These are phyloP conservation scores for Elgaria multicarinata DNA, from an alignment of 2,113 vertebrate species.

Conservation along the genomic window DNA sequence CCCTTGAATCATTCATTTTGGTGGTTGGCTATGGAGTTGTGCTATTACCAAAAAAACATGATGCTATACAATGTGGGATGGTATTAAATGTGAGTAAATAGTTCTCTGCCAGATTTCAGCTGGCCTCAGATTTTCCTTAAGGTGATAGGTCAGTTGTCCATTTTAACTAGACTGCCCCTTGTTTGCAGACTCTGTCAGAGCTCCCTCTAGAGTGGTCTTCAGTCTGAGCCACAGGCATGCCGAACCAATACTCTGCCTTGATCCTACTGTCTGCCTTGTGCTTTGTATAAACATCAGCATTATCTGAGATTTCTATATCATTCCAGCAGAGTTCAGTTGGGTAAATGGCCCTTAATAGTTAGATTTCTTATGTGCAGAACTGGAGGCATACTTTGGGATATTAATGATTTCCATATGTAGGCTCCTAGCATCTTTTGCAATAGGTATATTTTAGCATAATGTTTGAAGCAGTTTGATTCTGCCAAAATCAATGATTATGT, in stretches of 20 bases:
- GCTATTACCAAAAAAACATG: neutral
- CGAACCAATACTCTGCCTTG: neutral
- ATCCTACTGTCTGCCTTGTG: neutral
- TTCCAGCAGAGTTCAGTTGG: neutral
- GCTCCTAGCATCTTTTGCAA: neutral
- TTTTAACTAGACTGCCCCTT: neutral
- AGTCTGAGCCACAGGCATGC: neutral
- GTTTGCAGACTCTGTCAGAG: neutral
- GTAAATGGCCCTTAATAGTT: neutral
- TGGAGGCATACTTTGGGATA: neutral
- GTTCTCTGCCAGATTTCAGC: neutral
- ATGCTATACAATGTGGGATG: neutral
- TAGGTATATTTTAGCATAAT: neutral
- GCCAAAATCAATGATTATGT: neutral
- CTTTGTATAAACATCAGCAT: neutral
- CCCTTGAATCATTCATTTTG: neutral
- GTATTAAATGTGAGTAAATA: neutral
- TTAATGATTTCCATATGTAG: neutral
- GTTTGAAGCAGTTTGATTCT: neutral
- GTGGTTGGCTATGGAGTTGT: neutral
- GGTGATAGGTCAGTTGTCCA: neutral
- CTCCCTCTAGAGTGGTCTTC: neutral
- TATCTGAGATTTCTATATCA: neutral
- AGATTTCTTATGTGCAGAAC: neutral
- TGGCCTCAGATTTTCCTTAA: neutral